These are phyloP conservation scores for Andrena chrysosceles DNA, from an alignment of 2,888 invertebrate genomes.

Conservation along the genomic window DNA sequence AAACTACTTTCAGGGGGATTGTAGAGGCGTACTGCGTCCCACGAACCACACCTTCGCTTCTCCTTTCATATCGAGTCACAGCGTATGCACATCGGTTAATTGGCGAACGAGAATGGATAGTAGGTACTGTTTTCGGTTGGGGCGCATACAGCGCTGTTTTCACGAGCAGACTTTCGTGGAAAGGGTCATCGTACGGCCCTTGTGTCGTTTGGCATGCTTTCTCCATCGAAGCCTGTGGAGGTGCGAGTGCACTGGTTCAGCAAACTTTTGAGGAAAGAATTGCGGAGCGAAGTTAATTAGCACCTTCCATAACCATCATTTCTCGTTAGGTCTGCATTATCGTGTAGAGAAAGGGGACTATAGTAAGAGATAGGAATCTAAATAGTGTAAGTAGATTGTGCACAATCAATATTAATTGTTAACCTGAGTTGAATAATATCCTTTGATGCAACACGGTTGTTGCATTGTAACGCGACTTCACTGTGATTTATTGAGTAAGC, in stretches of 20 bases:
- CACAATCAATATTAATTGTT: not conserved
- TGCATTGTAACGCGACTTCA: not conserved
- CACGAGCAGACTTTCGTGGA: conserved; percentile 11
- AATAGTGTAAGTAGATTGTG: not conserved
- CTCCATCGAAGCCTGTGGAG: not conserved
- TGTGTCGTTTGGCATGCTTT: not conserved
- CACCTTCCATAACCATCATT: not conserved
- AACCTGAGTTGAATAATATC: not conserved
- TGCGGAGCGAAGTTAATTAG: not conserved
- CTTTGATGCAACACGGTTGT: not conserved
- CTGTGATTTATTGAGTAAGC: not conserved
- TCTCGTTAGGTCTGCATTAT: not conserved
- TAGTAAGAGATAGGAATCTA: too few relatives aligned
- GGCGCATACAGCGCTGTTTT: too few relatives aligned
- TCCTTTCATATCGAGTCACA: conserved; percentile 45
- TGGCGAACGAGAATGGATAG: conserved; percentile 3
- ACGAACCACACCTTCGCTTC: conserved; percentile 40
- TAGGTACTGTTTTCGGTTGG: not conserved
- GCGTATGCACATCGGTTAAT: not conserved
- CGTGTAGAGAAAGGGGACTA: too few relatives aligned
- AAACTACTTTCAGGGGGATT: conserved; percentile 56
- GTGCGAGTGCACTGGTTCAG: not conserved
- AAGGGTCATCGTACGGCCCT: not conserved
- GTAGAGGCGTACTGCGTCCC: conserved; percentile 14
- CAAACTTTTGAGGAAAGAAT: not conserved